phyloP scores from a whole-genome alignment of 2,797 vertebrate species.

The Babyrousa celebensis region DNA sequence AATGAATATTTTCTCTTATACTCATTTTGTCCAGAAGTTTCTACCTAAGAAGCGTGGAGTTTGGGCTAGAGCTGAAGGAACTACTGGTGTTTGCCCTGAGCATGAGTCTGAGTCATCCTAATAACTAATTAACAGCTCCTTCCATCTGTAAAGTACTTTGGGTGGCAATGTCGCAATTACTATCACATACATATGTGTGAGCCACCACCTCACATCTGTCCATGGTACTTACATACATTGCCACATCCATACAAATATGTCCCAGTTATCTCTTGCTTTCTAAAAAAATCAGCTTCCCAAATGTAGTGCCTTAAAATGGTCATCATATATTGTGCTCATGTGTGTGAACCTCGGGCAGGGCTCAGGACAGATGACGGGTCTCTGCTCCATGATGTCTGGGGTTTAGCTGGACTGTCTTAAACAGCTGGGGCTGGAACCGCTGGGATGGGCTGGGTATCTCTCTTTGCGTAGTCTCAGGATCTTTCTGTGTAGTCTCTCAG shows the following conservation, averaged over 20 bases:
- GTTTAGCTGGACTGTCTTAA: neutral
- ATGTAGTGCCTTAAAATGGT: neutral
- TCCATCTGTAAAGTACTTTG: neutral
- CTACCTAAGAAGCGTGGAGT: neutral
- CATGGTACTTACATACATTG: neutral
- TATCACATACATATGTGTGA: neutral
- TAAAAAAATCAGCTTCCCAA: neutral
- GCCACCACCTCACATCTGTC: neutral
- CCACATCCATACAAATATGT: neutral
- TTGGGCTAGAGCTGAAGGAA: neutral
- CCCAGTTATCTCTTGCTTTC: neutral
- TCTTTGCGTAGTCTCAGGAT: neutral
- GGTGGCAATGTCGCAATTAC: too few species aligned
- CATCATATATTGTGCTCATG: neutral
- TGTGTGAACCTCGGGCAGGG: neutral
- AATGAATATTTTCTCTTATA: neutral
- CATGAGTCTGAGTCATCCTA: neutral
- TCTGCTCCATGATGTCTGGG: neutral
- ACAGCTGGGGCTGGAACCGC: neutral
- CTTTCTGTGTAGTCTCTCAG: neutral
- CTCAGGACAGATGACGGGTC: rapidly evolving
- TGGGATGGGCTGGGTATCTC: neutral
- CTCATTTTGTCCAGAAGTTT: neutral
- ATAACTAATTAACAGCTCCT: neutral
- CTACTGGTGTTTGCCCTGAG: neutral